Evolutionary conservation across 2,113 vertebrate species (phyloP), one percentile per base, ranked within the genome.

Genomic region (Osmerus eperlanus): DNA sequence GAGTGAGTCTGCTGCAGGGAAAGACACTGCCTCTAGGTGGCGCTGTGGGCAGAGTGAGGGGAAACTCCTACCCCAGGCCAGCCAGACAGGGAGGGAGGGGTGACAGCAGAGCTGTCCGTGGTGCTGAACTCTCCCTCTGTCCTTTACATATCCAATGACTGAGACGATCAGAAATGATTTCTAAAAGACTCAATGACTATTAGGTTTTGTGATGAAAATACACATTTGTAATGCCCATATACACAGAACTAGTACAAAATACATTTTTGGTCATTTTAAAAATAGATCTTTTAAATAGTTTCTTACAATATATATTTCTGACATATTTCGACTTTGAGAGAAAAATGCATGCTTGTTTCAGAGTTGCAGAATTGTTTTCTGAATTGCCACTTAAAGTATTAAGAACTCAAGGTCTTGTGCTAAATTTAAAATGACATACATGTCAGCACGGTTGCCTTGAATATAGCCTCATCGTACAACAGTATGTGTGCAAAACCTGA

Each of bases 211-310:
- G 7, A 62, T 32, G 58, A 14, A 84, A 80, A 89, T 83, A 81
- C 75, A 86, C 81, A 81, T 69, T 36, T 36, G 73, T 86, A 85
- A 80, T 47, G 41, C 41, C 41, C 71, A 84, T 73, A 85, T 23
- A 80, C 58, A 74, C 86, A 71, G 41, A 64, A 71, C 80, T 81
- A 84, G 72, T 88, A 36, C 29, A 53, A 83, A 68, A 86, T 82
- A 72, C 85, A 76, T 84, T 87, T 85, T 85, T 88, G 77, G 88
- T 71, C 70, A 73, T 82, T 89, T 80, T 75, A 91, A 90, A 93
- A 93, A 93, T 92, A 92, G 84, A 92, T 89, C 83, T 93, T 93
- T 47, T 93, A 92, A 92, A 93, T 92, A 91, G 71, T 90, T 83
- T 91, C 89, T 89, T 81, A 84, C 81, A 89, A 89, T 68, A 78